A percentile compares a stretch with the other conserved stretches of the same genome.
These are phyloP conservation scores for Drosophila sucinea DNA, from an alignment of 1,140 invertebrate species.

Conservation along the genomic window DNA sequence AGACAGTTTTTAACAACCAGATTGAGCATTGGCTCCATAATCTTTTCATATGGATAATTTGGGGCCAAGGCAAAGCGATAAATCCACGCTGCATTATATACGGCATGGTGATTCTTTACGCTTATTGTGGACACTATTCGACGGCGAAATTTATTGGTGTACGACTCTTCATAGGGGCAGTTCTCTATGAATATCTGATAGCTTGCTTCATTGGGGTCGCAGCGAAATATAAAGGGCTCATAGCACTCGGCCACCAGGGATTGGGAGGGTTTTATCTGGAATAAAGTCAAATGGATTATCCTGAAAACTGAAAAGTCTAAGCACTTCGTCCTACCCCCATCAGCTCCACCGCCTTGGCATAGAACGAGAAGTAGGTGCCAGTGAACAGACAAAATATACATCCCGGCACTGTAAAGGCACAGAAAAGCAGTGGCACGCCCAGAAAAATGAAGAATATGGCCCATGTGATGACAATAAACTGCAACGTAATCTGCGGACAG, in stretches of 20 bases:
- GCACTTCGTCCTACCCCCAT: conserved; percentile 51
- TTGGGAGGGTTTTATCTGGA: conserved; percentile 69
- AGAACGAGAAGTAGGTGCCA: conserved; percentile 77
- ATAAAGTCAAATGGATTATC: not conserved
- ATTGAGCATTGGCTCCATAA: conserved; percentile 74
- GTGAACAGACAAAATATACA: conserved; percentile 74
- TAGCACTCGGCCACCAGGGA: conserved; percentile 78
- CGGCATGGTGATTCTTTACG: conserved; percentile 69
- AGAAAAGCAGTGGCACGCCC: conserved; percentile 76
- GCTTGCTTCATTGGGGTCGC: conserved; percentile 69
- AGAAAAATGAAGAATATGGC: conserved; percentile 82
- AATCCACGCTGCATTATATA: conserved; percentile 81
- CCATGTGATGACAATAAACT: conserved; percentile 82
- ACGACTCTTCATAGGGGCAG: conserved; percentile 57
- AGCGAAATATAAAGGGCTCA: conserved; percentile 77
- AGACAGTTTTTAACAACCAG: conserved; percentile 62
- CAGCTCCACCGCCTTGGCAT: conserved; percentile 74
- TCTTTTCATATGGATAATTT: conserved; percentile 70
- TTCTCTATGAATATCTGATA: conserved; percentile 75
- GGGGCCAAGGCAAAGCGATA: conserved; percentile 76
- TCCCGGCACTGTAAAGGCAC: conserved; percentile 72
- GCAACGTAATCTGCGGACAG: conserved; percentile 72
- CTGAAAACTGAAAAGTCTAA: too few relatives aligned
- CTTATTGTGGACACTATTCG: conserved; percentile 71
- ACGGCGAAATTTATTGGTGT: conserved; percentile 70